Conservation (phyloP, 2,113 vertebrate species). For the Acanthochromis polyacanthus region DNA sequence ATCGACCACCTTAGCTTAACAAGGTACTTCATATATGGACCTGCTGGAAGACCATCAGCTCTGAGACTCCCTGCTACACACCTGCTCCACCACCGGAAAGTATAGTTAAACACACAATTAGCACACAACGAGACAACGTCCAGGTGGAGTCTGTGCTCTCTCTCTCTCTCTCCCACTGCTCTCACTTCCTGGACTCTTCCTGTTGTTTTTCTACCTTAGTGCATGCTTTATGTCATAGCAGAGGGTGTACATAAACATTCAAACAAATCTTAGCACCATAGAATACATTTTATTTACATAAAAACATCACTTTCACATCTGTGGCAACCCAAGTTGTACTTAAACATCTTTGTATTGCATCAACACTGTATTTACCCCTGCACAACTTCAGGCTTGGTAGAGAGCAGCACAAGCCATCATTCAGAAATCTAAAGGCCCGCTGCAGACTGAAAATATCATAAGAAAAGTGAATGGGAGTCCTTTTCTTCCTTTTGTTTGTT, state of each 20-base stretch:
- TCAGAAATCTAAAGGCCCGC: neutral
- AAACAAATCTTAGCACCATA: neutral
- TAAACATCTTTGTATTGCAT: neutral
- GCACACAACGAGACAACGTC: slow-evolving; percentile 45
- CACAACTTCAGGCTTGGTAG: neutral
- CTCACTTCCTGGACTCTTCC: slow-evolving; percentile 34
- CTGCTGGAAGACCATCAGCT: slow-evolving; percentile 72
- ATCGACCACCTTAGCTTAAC: slow-evolving; percentile 82
- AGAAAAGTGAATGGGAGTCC: too few species aligned
- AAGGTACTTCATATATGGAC: slow-evolving; percentile 81
- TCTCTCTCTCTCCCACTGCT: slow-evolving; percentile 44
- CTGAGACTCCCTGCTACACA: slow-evolving; percentile 50
- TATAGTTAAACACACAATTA: slow-evolving; percentile 77
- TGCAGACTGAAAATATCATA: neutral
- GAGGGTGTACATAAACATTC: neutral
- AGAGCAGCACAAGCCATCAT: neutral
- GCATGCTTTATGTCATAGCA: neutral
- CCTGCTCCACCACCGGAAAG: slow-evolving; percentile 66
- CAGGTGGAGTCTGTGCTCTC: slow-evolving; percentile 31
- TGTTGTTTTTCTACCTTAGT: neutral
- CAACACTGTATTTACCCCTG: neutral
- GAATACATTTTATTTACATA: neutral
- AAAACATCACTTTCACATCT: neutral
- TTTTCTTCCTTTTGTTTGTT: too few species aligned
- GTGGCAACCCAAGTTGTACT: neutral